Conservation (phyloP, 2,888 invertebrate species). For the Ptychoptera albimana region DNA sequence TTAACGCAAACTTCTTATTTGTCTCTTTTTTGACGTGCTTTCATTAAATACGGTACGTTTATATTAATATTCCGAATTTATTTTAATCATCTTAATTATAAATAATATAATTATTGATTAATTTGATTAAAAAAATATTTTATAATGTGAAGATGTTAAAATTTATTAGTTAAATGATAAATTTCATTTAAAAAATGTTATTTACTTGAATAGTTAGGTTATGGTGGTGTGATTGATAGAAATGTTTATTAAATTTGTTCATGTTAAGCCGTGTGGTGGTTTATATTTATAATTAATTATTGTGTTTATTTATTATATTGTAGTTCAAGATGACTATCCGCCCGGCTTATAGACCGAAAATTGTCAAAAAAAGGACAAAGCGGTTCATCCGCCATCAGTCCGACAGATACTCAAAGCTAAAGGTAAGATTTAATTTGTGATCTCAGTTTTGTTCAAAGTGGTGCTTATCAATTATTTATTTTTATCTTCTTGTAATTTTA, state of each 20-base stretch:
- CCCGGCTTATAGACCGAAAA: constrained; percentile 75
- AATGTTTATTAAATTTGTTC: too few relatives aligned
- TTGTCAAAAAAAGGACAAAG: constrained; percentile 95
- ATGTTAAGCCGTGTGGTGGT: too few relatives aligned
- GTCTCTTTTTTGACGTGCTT: constrained; percentile 28
- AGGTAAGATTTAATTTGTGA: constrained; percentile 37
- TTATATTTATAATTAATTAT: not conserved
- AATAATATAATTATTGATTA: too few relatives aligned
- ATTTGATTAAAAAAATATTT: too few relatives aligned
- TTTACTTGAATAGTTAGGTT: too few relatives aligned
- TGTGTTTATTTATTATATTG: constrained; percentile 12
- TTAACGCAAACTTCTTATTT: constrained; percentile 19
- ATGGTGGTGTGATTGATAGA: too few relatives aligned
- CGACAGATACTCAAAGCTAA: constrained; percentile 92
- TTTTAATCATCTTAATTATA: too few relatives aligned
- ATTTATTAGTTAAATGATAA: too few relatives aligned
- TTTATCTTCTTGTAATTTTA: constrained; percentile 25
- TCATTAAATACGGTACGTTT: constrained; percentile 23
- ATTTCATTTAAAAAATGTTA: too few relatives aligned
- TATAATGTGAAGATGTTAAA: too few relatives aligned
- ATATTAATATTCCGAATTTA: constrained; percentile 4
- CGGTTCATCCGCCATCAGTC: constrained; percentile 98
- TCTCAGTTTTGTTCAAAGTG: not conserved
- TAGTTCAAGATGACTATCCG: constrained; percentile 67
- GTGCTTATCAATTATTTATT: not conserved